Conservation (phyloP, 1,140 invertebrate species). For the Pemphigus obesinymphae region DNA sequence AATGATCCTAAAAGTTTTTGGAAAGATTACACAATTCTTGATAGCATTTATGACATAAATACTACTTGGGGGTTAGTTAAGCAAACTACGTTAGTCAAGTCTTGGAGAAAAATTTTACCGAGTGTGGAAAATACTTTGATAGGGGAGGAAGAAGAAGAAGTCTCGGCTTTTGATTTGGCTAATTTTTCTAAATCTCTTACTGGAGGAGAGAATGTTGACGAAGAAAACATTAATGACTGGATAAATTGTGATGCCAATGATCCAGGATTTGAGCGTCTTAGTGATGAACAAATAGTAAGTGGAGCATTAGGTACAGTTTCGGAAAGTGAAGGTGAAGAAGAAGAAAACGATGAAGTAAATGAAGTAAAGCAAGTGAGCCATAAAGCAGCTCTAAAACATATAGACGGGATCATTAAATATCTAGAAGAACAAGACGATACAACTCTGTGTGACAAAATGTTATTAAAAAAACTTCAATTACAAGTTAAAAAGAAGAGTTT, state of each 20-base stretch:
- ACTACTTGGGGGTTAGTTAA: too few species aligned
- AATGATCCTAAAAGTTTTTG: too few species aligned
- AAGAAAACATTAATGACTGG: not conserved
- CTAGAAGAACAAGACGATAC: not conserved
- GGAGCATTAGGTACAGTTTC: not conserved
- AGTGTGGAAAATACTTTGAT: not conserved
- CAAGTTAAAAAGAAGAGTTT: too few species aligned
- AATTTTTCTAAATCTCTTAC: not conserved
- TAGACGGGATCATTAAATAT: not conserved
- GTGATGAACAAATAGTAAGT: not conserved
- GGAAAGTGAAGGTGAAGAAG: not conserved
- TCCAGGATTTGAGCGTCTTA: not conserved
- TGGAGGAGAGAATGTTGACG: not conserved
- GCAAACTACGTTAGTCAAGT: too few species aligned
- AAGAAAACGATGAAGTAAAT: not conserved
- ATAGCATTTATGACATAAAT: too few species aligned
- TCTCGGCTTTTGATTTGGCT: not conserved
- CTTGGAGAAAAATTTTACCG: not conserved
- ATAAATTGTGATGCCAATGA: not conserved
- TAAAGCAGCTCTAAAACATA: not conserved
- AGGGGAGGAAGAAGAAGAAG: not conserved
- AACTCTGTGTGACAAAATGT: not conserved
- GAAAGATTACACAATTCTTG: too few species aligned
- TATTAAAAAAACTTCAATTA: too few species aligned
- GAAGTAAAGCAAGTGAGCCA: not conserved